A percentile compares a stretch with the other conserved stretches of the same genome.
Conservation (phyloP, 2,113 vertebrate genomes). For the Hassar affinis region DNA sequence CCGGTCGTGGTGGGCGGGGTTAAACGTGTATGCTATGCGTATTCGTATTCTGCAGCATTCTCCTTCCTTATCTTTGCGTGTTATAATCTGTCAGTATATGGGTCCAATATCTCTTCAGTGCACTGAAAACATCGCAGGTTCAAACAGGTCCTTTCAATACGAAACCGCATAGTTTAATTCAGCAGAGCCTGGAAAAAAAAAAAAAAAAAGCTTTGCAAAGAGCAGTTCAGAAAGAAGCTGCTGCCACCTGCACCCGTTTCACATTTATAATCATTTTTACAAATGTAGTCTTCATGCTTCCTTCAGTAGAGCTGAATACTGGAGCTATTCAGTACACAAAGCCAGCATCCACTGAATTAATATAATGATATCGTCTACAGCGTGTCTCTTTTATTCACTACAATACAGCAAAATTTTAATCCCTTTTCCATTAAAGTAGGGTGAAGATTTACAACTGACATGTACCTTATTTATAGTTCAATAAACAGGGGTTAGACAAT, state of each 20-base stretch:
- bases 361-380: too few species aligned
- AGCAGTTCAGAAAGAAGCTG: not conserved
- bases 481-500: too few species aligned
- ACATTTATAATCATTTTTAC: not conserved
- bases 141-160: slow-evolving; percentile 61
- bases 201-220: not conserved
- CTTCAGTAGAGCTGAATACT: not conserved
- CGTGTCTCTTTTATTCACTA: not conserved
- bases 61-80: slow-evolving; percentile 57
- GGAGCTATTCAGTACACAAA: not conserved
- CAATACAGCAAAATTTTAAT: not conserved
- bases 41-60: not conserved
- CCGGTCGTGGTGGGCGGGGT: too few species aligned
- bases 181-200: not conserved
- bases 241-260: not conserved
- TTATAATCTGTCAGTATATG: slow-evolving; percentile 59
- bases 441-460: not conserved
- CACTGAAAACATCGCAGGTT: slow-evolving; percentile 53
- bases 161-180: slow-evolving; percentile 52
- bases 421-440: not conserved
- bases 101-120: slow-evolving; percentile 57
- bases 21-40: too few species aligned
- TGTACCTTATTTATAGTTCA: too few species aligned
- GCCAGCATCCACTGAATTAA: not conserved
- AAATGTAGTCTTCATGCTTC: not conserved